Evolutionary conservation across 2,113 vertebrate species (phyloP), one percentile per base, ranked within the genome.

Genomic region (Alexandromys fortis): DNA sequence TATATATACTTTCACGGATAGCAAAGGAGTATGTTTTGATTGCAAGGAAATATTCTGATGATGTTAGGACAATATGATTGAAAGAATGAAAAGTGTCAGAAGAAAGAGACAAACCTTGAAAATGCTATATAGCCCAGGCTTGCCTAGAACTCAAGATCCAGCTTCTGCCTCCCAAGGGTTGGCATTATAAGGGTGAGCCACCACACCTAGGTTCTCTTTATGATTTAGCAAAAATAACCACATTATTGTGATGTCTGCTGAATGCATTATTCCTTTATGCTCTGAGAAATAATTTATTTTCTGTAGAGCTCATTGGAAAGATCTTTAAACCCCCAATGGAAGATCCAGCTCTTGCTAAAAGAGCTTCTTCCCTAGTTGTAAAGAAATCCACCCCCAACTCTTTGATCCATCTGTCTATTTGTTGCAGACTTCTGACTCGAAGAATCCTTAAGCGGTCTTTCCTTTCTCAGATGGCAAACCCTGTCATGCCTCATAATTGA

Each of bases 401-500:
- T 98, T 94, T 96, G 90, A 96, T 97, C 91, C 77, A 86, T 89
- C 77, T 89, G 65, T 77, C 93, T 91, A 89, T 95, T 98, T 88
- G 96, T 94, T 92, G 87, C 94, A 87, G 61, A 95, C 95, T 97
- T 97, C 95, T 97, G 97, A 97, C 96, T 97, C 96, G 72, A 91
- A 81, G 91, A 94, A 95, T 96, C 94, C 93, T 96, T 96, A 97
- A 97, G 94, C 85, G 96, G 96, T 93, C 93, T 92, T 96, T 96
- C 90, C 95, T 95, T 83, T 95, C 93, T 95, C 72, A 93, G 94
- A 97, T 61, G 72, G 97, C 96, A 95, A 96, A 97, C 90, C 95
- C 93, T 94, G 97, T 86, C 92, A 65, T 95, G 94, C 96, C 92
- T 97, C 88, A 95, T 96, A 97, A 98, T 97, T 94, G 94, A 98